Conservation (phyloP, 1,140 invertebrate species). For the Lordiphosa stackelbergi region DNA sequence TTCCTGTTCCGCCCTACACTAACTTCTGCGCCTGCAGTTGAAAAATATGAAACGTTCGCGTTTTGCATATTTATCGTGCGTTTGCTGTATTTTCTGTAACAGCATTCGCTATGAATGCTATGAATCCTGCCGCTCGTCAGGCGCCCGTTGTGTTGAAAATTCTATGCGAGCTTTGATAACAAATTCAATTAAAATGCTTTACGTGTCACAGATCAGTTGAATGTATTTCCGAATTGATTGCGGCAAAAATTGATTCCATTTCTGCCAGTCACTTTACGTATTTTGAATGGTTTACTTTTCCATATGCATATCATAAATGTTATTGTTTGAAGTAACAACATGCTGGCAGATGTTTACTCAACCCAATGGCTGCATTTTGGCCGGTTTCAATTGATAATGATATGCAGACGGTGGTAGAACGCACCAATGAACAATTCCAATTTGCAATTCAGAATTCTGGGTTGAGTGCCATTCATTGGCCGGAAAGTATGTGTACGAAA, state of each 20-base stretch:
- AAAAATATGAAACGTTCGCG: slow-evolving; percentile 64
- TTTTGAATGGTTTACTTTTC: slow-evolving; percentile 23
- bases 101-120: slow-evolving; percentile 13
- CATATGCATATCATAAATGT: slow-evolving; percentile 32
- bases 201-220: slow-evolving; percentile 64
- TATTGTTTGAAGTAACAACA: slow-evolving; percentile 34
- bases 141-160: slow-evolving; percentile 34
- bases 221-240: slow-evolving; percentile 54
- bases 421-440: slow-evolving; percentile 7
- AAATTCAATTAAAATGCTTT: slow-evolving; percentile 64
- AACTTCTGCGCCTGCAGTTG: slow-evolving; percentile 14
- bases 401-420: neutral
- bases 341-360: slow-evolving; percentile 26
- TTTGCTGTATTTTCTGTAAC: slow-evolving; percentile 13
- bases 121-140: slow-evolving; percentile 2
- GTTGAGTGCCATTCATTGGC: too few relatives aligned
- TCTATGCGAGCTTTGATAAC: slow-evolving; percentile 47
- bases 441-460: slow-evolving; percentile 4
- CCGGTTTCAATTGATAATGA: neutral
- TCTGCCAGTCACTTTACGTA: slow-evolving; percentile 1
- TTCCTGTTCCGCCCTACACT: slow-evolving; percentile 26
- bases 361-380: slow-evolving; percentile 10
- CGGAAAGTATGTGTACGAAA: too few relatives aligned
- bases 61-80: slow-evolving; percentile 67
- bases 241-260: slow-evolving; percentile 48